These are phyloP conservation scores for Sebastes oblongus DNA, from an alignment of 2,797 vertebrate genomes.

Conservation along the genomic window DNA sequence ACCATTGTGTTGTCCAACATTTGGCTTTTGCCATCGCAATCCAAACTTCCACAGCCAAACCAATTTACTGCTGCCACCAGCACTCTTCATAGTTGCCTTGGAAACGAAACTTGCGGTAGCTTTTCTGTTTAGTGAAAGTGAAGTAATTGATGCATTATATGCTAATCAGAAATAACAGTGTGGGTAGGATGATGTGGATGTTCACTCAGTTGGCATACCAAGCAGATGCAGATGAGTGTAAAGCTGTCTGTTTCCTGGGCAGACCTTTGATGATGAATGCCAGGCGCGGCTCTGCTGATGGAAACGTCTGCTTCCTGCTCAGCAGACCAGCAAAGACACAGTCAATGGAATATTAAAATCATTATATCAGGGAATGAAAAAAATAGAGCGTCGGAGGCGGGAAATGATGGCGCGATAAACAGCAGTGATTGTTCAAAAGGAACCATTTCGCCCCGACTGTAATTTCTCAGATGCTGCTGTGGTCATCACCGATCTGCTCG, in stretches of 20 bases:
- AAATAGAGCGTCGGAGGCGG: slow-evolving; percentile 9
- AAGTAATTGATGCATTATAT: slow-evolving; percentile 84
- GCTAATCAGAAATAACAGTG: slow-evolving; percentile 79
- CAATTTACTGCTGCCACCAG: slow-evolving; percentile 69
- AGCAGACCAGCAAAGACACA: slow-evolving; percentile 74
- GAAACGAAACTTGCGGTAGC: slow-evolving; percentile 75
- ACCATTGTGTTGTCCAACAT: slow-evolving; percentile 43
- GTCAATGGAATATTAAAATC: slow-evolving; percentile 77
- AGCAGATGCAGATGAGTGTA: slow-evolving; percentile 78
- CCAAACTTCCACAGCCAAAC: slow-evolving; percentile 57
- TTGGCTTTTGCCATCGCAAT: slow-evolving; percentile 34
- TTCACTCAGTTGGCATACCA: slow-evolving; percentile 76
- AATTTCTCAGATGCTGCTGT: slow-evolving; percentile 1
- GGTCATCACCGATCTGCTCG: slow-evolving; percentile 22
- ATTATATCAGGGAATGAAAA: slow-evolving; percentile 59
- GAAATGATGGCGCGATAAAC: slow-evolving; percentile 41
- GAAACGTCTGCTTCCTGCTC: slow-evolving; percentile 78
- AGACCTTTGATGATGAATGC: slow-evolving; percentile 81
- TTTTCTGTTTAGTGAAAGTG: slow-evolving; percentile 71
- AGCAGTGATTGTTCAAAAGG: slow-evolving; percentile 41
- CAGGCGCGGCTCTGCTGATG: slow-evolving; percentile 69
- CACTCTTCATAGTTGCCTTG: slow-evolving; percentile 75
- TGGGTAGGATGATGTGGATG: slow-evolving; percentile 73
- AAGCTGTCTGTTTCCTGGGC: slow-evolving; percentile 73
- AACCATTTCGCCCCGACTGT: slow-evolving; percentile 9